Conservation (phyloP, 2,113 vertebrate genomes). For the Pelecanus crispus region DNA sequence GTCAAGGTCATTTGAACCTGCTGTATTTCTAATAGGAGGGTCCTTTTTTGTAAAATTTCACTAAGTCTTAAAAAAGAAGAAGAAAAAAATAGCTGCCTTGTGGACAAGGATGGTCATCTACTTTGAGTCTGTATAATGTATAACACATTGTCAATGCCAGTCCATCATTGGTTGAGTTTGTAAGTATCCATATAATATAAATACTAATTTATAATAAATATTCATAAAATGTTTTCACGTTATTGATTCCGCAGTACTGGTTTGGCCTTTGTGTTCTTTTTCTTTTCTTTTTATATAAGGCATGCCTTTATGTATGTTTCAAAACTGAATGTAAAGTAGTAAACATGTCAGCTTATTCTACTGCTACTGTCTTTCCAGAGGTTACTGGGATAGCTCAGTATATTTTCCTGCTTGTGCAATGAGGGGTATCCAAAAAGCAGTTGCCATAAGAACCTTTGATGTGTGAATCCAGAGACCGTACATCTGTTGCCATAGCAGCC, state of each 20-base stretch:
- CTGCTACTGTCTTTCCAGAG: not conserved
- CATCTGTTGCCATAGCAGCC: not conserved
- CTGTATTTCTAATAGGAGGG: not conserved
- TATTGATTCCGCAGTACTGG: not conserved
- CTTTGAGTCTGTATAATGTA: not conserved
- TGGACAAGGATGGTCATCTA: not conserved
- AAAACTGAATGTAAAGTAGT: not conserved
- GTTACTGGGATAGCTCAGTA: not conserved
- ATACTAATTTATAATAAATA: slow-evolving; percentile 3
- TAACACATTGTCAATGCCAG: not conserved
- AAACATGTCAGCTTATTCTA: not conserved
- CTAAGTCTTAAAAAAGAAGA: not conserved
- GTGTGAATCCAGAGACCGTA: not conserved
- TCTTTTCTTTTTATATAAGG: not conserved
- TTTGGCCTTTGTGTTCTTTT: not conserved
- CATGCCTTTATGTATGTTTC: not conserved
- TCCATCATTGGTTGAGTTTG: not conserved
- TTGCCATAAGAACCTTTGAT: not conserved
- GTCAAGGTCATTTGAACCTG: not conserved
- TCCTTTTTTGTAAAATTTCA: not conserved
- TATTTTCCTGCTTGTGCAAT: not conserved
- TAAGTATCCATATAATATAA: not conserved
- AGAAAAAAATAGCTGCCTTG: not conserved
- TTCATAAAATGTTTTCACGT: not conserved
- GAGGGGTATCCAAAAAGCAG: not conserved